A percentile compares a stretch with the other conserved stretches of the same genome.
Evolutionary conservation across 2,888 invertebrate species (phyloP).

Genomic region (Melieria crassipennis): DNA sequence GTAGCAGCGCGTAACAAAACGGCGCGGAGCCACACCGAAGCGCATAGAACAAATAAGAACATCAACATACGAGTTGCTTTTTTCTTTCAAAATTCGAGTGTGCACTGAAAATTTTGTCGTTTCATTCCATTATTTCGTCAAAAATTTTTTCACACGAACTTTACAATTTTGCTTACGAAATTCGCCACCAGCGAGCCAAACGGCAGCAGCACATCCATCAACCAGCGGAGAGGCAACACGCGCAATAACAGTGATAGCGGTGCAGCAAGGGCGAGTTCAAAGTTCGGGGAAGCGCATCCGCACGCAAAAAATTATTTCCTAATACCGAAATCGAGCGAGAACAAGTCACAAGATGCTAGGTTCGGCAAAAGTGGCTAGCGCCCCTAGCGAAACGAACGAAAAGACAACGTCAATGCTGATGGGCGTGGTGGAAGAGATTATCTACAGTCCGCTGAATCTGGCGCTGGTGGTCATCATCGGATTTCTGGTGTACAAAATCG

Average conservation of each 20-base stretch:
- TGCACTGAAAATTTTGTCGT: slow-evolving; percentile 27
- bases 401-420: slow-evolving; percentile 45
- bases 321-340: background rate
- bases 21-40: no score
- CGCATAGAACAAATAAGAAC: no score
- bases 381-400: slow-evolving; percentile 31
- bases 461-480: slow-evolving; percentile 75
- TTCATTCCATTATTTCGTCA: slow-evolving; percentile 6
- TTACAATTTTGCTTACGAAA: slow-evolving; percentile 27
- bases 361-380: slow-evolving; percentile 37
- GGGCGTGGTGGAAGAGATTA: slow-evolving; percentile 70
- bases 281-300: slow-evolving; percentile 41
- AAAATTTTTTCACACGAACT: slow-evolving; percentile 24
- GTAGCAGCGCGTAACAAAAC: no score
- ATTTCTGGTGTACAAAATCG: slow-evolving; percentile 79
- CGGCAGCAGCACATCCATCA: slow-evolving; percentile 1
- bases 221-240: slow-evolving; percentile 3
- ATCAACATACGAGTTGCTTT: slow-evolving; percentile 14
- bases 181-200: slow-evolving; percentile 13
- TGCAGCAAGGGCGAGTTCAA: slow-evolving; percentile 40
- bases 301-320: slow-evolving; percentile 11
- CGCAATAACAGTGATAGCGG: slow-evolving; percentile 12
- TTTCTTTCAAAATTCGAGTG: slow-evolving; percentile 15
- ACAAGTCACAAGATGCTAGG: slow-evolving; percentile 28
- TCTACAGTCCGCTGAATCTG: slow-evolving; percentile 78